These are phyloP conservation scores for Trichonephila clavipes DNA, from an alignment of 1,140 invertebrate species.

Conservation along the genomic window DNA sequence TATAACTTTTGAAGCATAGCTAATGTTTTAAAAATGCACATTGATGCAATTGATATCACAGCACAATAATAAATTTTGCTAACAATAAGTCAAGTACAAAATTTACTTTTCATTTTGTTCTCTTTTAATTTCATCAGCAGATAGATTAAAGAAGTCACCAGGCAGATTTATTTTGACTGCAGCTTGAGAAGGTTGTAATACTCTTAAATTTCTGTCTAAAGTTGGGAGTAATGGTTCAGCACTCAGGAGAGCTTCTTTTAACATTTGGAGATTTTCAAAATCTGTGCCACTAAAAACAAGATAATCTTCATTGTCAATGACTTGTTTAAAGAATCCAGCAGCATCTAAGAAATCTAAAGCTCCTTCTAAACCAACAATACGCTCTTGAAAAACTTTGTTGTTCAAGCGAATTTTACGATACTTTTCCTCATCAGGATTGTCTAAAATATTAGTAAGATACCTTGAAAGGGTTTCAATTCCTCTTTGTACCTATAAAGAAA, in stretches of 20 bases:
- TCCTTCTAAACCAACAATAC: slow-evolving; percentile 89
- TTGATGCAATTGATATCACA: too few relatives aligned
- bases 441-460: slow-evolving; percentile 94
- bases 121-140: slow-evolving; percentile 89
- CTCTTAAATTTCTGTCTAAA: slow-evolving; percentile 91
- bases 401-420: slow-evolving; percentile 93
- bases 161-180: slow-evolving; percentile 87
- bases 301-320: slow-evolving; percentile 82
- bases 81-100: neutral
- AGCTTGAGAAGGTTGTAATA: slow-evolving; percentile 89
- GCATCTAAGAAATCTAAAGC: slow-evolving; percentile 90
- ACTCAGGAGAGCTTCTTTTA: slow-evolving; percentile 88
- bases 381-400: slow-evolving; percentile 90
- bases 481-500: slow-evolving; percentile 80
- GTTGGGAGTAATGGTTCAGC: slow-evolving; percentile 91
- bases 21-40: too few relatives aligned
- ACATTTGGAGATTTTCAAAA: slow-evolving; percentile 83
- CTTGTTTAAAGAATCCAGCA: slow-evolving; percentile 88
- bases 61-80: too few relatives aligned
- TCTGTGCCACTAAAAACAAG: slow-evolving; percentile 85
- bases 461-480: slow-evolving; percentile 92
- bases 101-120: slow-evolving; percentile 89
- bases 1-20: too few relatives aligned
- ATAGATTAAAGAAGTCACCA: slow-evolving; percentile 89
- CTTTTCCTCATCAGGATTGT: slow-evolving; percentile 92